Evolutionary conservation across 2,888 invertebrate genomes (phyloP).

Genomic region (Rotaria sp.): DNA sequence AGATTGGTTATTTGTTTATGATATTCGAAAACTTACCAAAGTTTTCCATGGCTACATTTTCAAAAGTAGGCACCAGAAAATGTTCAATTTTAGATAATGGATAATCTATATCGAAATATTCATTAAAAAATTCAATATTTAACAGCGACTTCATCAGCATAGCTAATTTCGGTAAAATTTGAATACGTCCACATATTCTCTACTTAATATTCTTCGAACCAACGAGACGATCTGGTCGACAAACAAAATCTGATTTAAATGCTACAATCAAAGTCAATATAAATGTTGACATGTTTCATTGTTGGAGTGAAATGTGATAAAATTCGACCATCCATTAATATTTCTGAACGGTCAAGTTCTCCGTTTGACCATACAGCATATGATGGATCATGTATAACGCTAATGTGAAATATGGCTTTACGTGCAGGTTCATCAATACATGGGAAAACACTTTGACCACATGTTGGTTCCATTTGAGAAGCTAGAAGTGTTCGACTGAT

Average conservation of each 20-base stretch:
- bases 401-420: conserved; percentile 47
- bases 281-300: conserved; percentile 86
- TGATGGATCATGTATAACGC: conserved; percentile 45
- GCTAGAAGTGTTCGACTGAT: conserved; percentile 43
- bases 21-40: conserved; percentile 42
- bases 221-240: neutral
- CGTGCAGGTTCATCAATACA: conserved; percentile 46
- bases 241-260: conserved; percentile 66
- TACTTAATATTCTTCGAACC: neutral
- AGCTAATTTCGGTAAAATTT: conserved; percentile 46
- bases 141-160: conserved; percentile 48
- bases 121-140: conserved; percentile 49
- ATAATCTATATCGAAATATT: conserved; percentile 47
- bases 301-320: conserved; percentile 66
- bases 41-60: conserved; percentile 55
- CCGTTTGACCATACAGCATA: conserved; percentile 48
- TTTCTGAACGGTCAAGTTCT: conserved; percentile 43
- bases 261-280: conserved; percentile 76
- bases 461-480: conserved; percentile 52
- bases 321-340: conserved; percentile 40
- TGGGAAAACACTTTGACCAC: conserved; percentile 47
- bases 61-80: conserved; percentile 55
- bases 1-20: no score
- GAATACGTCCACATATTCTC: conserved; percentile 30
- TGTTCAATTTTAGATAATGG: conserved; percentile 48